phyloP scores from a whole-genome alignment of 2,113 vertebrate species.

The Dendropsophus ebraccatus region DNA sequence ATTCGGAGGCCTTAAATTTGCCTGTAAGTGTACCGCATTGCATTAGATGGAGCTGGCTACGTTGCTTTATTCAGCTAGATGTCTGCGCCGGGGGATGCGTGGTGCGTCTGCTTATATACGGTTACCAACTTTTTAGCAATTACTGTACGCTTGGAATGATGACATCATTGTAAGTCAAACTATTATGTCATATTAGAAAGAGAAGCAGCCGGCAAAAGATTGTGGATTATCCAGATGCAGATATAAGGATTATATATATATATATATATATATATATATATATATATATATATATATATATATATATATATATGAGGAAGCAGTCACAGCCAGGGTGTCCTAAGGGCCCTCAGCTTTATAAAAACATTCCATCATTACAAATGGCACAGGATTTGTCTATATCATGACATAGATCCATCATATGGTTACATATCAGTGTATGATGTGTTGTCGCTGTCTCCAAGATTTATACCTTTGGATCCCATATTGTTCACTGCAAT shows the following conservation, averaged over 20 bases:
- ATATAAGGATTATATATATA: not conserved
- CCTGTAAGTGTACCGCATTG: constrained; percentile 12
- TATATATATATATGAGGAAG: not conserved
- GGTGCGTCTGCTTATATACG: not conserved
- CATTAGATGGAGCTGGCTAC: not conserved
- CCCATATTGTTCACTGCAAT: no score
- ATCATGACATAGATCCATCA: no score
- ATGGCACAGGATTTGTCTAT: no score
- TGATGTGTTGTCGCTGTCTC: no score
- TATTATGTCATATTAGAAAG: not conserved
- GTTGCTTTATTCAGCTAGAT: not conserved
- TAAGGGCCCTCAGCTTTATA: no score
- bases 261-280: not conserved
- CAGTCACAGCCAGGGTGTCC: not conserved
- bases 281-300: not conserved
- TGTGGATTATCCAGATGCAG: not conserved
- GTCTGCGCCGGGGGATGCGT: not conserved
- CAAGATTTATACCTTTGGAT: no score
- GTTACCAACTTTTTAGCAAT: not conserved
- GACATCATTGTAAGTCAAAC: not conserved
- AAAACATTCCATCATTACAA: no score
- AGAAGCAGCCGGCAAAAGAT: not conserved
- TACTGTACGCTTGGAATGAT: not conserved
- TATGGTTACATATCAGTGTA: no score
- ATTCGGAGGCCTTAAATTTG: not conserved